Percentiles rank a stretch among this genome's conserved stretches.
Evolutionary conservation across 64 coral and sea anemone genomes (phyloP).

Genomic region (Catalaphyllia jardinei): DNA sequence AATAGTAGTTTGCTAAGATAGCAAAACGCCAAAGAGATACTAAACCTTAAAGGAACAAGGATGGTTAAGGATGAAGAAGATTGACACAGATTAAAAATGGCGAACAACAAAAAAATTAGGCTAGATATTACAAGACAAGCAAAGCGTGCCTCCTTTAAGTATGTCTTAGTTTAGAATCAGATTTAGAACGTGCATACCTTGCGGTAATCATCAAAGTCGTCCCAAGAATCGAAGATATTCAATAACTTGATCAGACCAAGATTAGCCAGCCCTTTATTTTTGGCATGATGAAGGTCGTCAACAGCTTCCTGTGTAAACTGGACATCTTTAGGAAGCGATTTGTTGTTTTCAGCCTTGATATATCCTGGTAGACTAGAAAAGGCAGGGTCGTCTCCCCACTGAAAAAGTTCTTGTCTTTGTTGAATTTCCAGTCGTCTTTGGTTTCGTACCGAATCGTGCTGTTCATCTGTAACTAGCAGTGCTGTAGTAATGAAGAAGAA

Average conservation of each 20-base stretch:
- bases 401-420: conserved; percentile 68
- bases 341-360: conserved; percentile 32
- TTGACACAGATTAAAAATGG: too few species aligned
- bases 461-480: conserved; percentile 58
- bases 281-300: conserved; percentile 63
- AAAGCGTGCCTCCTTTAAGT: too few species aligned
- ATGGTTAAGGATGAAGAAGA: too few species aligned
- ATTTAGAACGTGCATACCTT: conserved; percentile 48
- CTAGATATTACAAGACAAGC: too few species aligned
- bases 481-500: conserved; percentile 10
- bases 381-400: conserved; percentile 46
- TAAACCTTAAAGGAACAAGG: too few species aligned
- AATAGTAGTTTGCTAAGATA: too few species aligned
- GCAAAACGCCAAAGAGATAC: too few species aligned
- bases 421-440: conserved; percentile 68
- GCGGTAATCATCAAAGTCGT: conserved; percentile 71
- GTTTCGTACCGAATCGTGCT: conserved; percentile 63
- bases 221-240: conserved; percentile 67
- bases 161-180: neutral
- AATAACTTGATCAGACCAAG: conserved; percentile 60
- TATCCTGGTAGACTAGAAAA: conserved; percentile 59
- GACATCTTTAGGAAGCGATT: conserved; percentile 60
- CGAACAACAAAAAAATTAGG: too few species aligned
- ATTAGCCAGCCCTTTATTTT: conserved; percentile 50
- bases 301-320: conserved; percentile 68